phyloP scores from a whole-genome alignment of 2,797 vertebrate species.

The Taeniopygia guttata region DNA sequence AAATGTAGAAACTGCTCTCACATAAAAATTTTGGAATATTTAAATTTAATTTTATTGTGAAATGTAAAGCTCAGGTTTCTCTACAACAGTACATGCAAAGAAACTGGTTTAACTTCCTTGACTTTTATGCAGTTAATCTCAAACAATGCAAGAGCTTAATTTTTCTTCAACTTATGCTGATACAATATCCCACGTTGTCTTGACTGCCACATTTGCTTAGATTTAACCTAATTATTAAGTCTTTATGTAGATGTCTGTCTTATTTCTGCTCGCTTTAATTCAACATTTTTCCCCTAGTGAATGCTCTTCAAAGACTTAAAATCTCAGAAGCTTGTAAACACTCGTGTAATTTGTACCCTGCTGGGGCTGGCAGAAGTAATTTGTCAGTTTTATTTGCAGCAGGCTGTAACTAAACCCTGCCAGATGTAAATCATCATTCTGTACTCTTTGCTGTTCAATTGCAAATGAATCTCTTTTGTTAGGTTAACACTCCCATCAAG shows the following conservation, averaged over 20 bases:
- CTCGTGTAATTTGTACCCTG: neutral
- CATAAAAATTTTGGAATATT: neutral
- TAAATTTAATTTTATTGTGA: neutral
- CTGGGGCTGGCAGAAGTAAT: slow-evolving; percentile 12
- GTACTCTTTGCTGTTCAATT: neutral
- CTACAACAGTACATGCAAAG: neutral
- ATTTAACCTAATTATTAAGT: neutral
- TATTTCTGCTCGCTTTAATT: slow-evolving; percentile 1
- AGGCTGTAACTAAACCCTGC: neutral
- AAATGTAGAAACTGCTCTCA: neutral
- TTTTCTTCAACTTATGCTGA: neutral
- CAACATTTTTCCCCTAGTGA: neutral
- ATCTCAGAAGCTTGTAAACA: neutral
- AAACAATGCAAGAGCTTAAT: neutral
- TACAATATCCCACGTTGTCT: neutral
- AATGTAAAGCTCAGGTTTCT: neutral
- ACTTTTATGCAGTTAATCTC: neutral
- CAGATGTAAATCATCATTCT: slow-evolving; percentile 17
- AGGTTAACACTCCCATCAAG: neutral
- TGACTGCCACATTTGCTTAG: neutral
- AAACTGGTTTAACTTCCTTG: neutral
- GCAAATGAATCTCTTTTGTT: slow-evolving; percentile 2
- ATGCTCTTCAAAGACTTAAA: neutral
- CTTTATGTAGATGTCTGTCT: neutral
- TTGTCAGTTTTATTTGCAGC: slow-evolving; percentile 29